Conservation (phyloP, 1,140 invertebrate genomes). For the Zaprionus davidi region DNA sequence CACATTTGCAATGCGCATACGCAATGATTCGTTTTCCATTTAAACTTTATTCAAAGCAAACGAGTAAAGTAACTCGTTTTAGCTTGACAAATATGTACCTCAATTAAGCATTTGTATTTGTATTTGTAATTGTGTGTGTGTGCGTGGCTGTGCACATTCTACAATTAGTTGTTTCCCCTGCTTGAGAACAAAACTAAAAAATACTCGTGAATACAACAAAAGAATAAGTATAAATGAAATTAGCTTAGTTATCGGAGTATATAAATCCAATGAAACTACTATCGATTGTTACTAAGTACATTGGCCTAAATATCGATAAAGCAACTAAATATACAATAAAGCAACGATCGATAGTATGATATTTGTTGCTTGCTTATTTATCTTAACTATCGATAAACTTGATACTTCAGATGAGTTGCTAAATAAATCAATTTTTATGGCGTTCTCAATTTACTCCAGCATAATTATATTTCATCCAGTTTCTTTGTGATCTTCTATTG, state of each 20-base stretch:
- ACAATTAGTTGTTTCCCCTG: conserved; percentile 25
- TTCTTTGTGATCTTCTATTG: neutral
- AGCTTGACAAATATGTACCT: neutral
- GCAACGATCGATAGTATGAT: neutral
- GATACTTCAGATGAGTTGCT: too few species aligned
- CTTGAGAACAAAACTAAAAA: neutral
- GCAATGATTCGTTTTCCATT: neutral
- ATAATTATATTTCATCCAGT: neutral
- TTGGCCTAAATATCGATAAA: neutral
- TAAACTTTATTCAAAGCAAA: neutral
- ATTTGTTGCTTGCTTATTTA: neutral
- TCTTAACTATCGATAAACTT: too few species aligned
- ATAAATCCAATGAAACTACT: neutral
- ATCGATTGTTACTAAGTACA: neutral
- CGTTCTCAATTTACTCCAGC: neutral
- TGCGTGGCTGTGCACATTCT: neutral
- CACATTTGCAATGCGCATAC: too few species aligned
- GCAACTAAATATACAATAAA: neutral
- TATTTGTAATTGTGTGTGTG: conserved; percentile 5
- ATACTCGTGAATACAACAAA: neutral
- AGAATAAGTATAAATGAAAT: neutral
- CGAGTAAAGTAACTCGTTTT: conserved; percentile 7
- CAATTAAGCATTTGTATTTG: conserved; percentile 1
- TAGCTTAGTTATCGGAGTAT: neutral
- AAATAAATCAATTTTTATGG: too few species aligned